Evolutionary conservation across 2,797 vertebrate species (phyloP).

Genomic region (Melanotaenia trifasciata): DNA sequence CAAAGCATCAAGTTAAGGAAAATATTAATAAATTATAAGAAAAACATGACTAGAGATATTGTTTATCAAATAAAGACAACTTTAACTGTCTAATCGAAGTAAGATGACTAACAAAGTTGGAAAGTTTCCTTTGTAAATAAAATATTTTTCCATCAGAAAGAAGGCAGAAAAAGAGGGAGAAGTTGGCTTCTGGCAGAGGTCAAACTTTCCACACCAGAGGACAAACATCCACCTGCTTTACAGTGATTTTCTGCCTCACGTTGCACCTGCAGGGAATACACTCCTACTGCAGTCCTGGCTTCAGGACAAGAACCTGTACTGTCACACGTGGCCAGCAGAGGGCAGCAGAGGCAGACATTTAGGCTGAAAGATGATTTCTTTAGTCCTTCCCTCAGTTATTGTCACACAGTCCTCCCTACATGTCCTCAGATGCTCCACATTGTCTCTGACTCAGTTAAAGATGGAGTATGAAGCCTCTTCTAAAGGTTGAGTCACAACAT

Average conservation of each 20-base stretch:
- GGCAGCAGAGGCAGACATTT: conserved; percentile 47
- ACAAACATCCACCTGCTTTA: conserved; percentile 31
- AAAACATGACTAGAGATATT: no score
- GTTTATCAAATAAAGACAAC: no score
- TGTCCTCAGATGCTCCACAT: background rate
- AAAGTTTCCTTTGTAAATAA: no score
- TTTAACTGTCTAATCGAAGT: no score
- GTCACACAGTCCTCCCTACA: background rate
- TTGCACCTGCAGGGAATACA: conserved; percentile 5
- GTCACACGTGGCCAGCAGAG: conserved; percentile 66
- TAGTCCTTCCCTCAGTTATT: background rate
- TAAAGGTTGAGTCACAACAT: no score
- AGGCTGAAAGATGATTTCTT: background rate
- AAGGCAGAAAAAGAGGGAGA: background rate
- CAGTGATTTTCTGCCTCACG: background rate
- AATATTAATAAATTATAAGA: no score
- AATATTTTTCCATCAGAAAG: no score
- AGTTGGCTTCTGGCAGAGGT: background rate
- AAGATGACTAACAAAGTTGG: no score
- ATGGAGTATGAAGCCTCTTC: no score
- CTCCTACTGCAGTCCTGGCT: conserved; percentile 50
- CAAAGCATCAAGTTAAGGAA: no score
- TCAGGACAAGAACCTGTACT: conserved; percentile 10
- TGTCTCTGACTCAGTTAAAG: no score
- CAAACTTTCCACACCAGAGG: background rate